Evolutionary conservation across 2,113 vertebrate genomes (phyloP).

Genomic region (Pseudopodoces humilis): DNA sequence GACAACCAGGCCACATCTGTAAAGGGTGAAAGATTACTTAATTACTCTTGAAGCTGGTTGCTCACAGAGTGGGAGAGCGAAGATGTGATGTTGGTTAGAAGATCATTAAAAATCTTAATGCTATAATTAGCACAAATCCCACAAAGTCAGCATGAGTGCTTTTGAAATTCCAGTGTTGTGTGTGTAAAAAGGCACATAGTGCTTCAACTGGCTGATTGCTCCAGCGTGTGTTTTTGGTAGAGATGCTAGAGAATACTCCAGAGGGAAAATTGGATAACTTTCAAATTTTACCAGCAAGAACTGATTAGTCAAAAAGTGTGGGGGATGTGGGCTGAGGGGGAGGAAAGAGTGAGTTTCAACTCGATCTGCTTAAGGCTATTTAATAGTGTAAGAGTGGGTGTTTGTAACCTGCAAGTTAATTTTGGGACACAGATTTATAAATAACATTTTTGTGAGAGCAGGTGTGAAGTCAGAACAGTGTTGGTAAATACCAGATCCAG

Average conservation of each 20-base stretch:
- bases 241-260: conserved; percentile 19
- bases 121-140: background rate
- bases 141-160: background rate
- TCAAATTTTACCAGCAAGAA: conserved; percentile 3
- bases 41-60: background rate
- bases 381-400: background rate
- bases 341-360: background rate
- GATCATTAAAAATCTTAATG: background rate
- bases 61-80: background rate
- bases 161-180: background rate
- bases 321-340: background rate
- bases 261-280: background rate
- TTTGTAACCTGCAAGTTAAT: background rate
- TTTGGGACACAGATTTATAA: background rate
- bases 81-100: background rate
- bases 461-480: background rate
- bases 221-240: background rate
- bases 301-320: background rate
- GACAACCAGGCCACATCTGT: background rate
- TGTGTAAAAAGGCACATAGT: background rate
- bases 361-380: background rate
- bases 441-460: background rate
- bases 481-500: background rate
- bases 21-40: background rate
- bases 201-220: conserved; percentile 1